Percentiles rank a stretch among this genome's conserved stretches.
Evolutionary conservation across 2,113 vertebrate species (phyloP).

Genomic region (Oreochromis niloticus): DNA sequence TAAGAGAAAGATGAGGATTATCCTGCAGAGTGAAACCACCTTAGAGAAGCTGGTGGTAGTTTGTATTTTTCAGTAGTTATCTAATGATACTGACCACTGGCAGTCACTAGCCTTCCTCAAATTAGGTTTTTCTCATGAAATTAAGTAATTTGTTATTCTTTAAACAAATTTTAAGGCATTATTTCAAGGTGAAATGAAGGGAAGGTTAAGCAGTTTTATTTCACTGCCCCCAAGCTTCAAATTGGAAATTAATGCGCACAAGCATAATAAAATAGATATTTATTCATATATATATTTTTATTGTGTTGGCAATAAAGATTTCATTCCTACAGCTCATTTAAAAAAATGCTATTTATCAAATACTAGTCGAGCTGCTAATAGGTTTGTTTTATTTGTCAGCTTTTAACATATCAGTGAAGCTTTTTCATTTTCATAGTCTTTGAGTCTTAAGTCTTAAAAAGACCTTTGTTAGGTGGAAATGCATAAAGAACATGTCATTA

Average conservation of each 20-base stretch:
- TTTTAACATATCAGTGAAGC: not conserved
- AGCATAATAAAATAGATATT: not conserved
- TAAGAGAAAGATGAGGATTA: not conserved
- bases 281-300: not conserved
- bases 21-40: not conserved
- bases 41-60: not conserved
- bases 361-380: not conserved
- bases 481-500: not conserved
- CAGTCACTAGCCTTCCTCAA: not conserved
- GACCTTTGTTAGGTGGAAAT: not conserved
- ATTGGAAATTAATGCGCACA: conserved; percentile 5
- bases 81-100: not conserved
- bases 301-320: not conserved
- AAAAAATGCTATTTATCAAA: not conserved
- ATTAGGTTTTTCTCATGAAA: not conserved
- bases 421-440: not conserved
- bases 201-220: not conserved
- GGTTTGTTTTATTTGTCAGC: not conserved
- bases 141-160: conserved; percentile 6
- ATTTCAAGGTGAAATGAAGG: conserved; percentile 28
- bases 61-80: not conserved
- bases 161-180: not conserved
- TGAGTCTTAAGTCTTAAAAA: not conserved
- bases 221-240: not conserved
- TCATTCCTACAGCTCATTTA: not conserved